Evolutionary conservation across 2,113 vertebrate species (phyloP), one percentile per base, ranked within the genome.

Genomic region (Catharus fuscescens): DNA sequence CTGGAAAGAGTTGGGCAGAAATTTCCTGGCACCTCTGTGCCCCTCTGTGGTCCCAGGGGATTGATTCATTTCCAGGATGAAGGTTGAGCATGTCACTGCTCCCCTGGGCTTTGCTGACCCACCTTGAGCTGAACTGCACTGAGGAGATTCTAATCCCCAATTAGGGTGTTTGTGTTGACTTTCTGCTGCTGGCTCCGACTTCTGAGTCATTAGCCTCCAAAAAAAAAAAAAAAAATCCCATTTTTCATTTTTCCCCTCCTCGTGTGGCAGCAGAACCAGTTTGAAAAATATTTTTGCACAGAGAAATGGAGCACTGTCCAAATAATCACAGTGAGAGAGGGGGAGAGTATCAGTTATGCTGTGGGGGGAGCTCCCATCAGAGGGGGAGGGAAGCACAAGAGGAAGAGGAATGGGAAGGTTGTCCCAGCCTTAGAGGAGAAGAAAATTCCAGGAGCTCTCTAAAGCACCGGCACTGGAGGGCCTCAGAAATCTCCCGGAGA

Each of bases 61-160:
- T 16, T 1, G 9, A 50, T 13, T 91, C 42, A 18, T 61, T 77
- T 67, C 80, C 29, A 8, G 32, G 13, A 26, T 0, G 4, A 18
- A 23, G 59, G 36, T 3, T 42, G 69, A 52, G 60, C 7, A 1
- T 2, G 1, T 32, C 53, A 1, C 53, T 18, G 62, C 65, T 48
- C 69, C 62, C 57, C 20, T 0, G 9, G 70, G 50, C 66, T 85
- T 25, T 59, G 66, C 66, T 71, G 86, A 26, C 56, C 92, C 79
- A 8, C 1, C 1, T 8, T 1, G 0, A 32, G 61, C 34, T 67
- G 57, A 72, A 18, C 61, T 4, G 16, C 1, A 0, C 73, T 18
- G 78, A 53, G 73, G 65, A 50, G 34, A 52, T 69, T 14, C 57
- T 82, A 70, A 94, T 80, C 88, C 59, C 62, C 38, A 44, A 2